Evolutionary conservation across 2,113 vertebrate species (phyloP).

Genomic region (Calidris pygmaea): DNA sequence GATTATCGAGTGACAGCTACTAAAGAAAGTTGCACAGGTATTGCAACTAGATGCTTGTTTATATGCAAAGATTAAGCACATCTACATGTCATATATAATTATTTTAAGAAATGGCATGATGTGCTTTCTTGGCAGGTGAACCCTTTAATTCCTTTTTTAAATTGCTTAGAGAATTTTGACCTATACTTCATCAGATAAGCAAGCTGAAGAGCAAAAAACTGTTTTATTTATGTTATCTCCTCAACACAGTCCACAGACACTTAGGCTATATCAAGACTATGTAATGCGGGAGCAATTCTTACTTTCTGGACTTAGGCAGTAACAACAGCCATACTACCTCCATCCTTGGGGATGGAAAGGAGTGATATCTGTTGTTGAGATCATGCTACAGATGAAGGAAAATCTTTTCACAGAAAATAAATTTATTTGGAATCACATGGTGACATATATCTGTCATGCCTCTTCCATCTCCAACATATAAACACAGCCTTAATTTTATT

Average conservation of each 20-base stretch:
- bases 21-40: background rate
- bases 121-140: background rate
- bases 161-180: background rate
- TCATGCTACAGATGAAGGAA: background rate
- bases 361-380: background rate
- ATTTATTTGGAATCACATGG: background rate
- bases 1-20: background rate
- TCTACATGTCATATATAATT: background rate
- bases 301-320: background rate
- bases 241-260: background rate
- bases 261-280: background rate
- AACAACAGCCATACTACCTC: background rate
- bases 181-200: background rate
- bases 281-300: background rate
- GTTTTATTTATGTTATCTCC: background rate
- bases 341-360: background rate
- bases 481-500: background rate
- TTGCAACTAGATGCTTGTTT: background rate
- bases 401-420: background rate
- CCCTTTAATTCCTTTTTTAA: background rate
- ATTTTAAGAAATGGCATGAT: background rate
- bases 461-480: background rate
- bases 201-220: background rate
- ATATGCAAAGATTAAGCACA: background rate
- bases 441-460: background rate